phyloP scores from a whole-genome alignment of 2,797 vertebrate genomes.

The Microtus obscurus region DNA sequence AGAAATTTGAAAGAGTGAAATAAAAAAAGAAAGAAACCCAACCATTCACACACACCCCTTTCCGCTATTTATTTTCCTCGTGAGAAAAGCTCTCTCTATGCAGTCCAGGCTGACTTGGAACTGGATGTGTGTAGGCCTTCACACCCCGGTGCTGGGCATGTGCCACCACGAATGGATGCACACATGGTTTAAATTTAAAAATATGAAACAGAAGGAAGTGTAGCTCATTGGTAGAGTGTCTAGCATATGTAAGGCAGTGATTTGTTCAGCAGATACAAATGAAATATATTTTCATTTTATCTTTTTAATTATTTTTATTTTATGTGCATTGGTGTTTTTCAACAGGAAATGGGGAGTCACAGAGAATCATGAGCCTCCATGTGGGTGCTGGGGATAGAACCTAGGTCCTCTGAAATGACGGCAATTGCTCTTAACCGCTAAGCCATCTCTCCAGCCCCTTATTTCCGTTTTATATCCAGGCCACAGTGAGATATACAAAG shows the following conservation, averaged over 20 bases:
- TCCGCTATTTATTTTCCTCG: neutral
- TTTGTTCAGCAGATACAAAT: neutral
- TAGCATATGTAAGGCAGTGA: neutral
- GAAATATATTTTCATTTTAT: slow-evolving; percentile 8
- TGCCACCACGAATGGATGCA: neutral
- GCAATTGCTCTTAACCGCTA: no score
- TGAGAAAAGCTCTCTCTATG: neutral
- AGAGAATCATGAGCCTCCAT: no score
- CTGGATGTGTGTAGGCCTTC: neutral
- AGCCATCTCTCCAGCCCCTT: no score
- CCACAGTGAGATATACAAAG: neutral
- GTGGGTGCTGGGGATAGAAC: no score
- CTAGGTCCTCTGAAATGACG: no score
- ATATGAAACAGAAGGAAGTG: neutral
- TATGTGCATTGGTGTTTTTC: no score
- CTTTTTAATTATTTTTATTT: no score
- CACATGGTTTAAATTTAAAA: neutral
- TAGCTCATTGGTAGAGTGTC: neutral
- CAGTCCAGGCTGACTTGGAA: neutral
- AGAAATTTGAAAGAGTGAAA: neutral
- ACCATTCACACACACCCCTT: neutral
- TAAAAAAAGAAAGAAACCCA: neutral
- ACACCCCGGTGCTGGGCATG: neutral
- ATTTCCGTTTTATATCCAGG: slow-evolving; percentile 4
- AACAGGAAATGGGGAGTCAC: no score